Base-by-base conservation (phyloP, 2,113 vertebrate species). In the Otus sunia region DNA sequence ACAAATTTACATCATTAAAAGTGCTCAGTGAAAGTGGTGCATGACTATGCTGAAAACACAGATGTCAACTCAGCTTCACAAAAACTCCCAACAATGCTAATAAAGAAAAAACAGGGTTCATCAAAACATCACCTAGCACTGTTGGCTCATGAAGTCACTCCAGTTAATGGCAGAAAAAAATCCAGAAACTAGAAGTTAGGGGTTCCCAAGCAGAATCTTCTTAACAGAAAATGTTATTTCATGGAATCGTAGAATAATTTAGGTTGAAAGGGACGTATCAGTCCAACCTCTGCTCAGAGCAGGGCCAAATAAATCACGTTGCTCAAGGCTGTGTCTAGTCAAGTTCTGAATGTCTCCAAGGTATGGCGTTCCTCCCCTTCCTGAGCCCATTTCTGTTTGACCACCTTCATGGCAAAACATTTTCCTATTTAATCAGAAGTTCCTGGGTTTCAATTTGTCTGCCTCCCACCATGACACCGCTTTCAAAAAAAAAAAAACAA, bases 201-300 rank as follows among this genome's bases (percentile, higher is more conserved):
- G 32, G 34, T 20, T 47, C 13, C 11, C 29, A 64, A 56, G 23
- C 26, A 90, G 39, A n/a, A 53, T 8, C 15, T 22, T n/a, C 29
- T 15, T 12, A 52, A 41, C 1, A 68, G 19, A 45, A 72, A 34
- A 71, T 5, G 50, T 25, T 34, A 30, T 12, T 90, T 63, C 27
- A 68, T 3, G 11, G 29, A 71, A 34, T 4, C 25, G 30, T 0
- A 39, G n/a, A 50, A 9, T 11, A 80, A 74, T 32, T 67, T 1
- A 36, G n/a, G 22, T 50, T 59, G 43, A 63, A 79, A 64, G 43
- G 17, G 41, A 86, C 16, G 9, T 26, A 25, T 0, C 1, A 0
- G 50, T 9, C 32, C 82, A 67, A 58, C 11, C 58, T 74, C 36
- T 41, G 20, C 58, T 37, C 60, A 71, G 12, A 84, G 63, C 17